Evolutionary conservation across 2,113 vertebrate genomes (phyloP).

Genomic region (Platichthys flesus): DNA sequence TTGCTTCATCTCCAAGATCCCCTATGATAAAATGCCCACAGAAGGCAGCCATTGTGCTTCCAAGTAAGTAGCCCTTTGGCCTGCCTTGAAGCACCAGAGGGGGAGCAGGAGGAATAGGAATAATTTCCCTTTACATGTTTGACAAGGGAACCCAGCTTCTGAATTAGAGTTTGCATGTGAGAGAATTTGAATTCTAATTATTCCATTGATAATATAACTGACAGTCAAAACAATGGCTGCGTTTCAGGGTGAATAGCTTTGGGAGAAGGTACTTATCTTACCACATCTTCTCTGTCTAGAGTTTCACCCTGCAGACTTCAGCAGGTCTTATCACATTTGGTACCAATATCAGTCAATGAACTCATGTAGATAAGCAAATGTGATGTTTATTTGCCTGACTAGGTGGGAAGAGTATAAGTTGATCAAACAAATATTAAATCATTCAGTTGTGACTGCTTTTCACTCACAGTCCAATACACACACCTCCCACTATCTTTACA

Average conservation of each 20-base stretch:
- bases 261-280: not conserved
- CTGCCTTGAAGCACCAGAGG: constrained; percentile 12
- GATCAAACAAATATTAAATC: constrained; percentile 1
- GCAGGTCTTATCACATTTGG: not conserved
- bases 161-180: not conserved
- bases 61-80: not conserved
- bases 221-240: not conserved
- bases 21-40: not conserved
- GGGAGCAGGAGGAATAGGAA: not conserved
- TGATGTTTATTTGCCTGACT: not conserved
- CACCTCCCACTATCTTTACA: too few species aligned
- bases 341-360: not conserved
- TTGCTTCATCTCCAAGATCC: constrained; percentile 35
- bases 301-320: not conserved
- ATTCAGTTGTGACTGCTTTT: not conserved
- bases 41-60: constrained; percentile 13
- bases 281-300: not conserved
- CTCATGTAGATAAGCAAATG: not conserved
- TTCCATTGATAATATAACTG: constrained; percentile 4
- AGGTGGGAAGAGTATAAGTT: not conserved
- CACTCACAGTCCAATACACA: too few species aligned
- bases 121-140: not conserved
- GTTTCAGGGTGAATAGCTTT: not conserved
- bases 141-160: not conserved
- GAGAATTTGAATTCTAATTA: not conserved